These are phyloP conservation scores for Acipenser oxyrinchus DNA, from an alignment of 2,797 vertebrate species.

Conservation along the genomic window DNA sequence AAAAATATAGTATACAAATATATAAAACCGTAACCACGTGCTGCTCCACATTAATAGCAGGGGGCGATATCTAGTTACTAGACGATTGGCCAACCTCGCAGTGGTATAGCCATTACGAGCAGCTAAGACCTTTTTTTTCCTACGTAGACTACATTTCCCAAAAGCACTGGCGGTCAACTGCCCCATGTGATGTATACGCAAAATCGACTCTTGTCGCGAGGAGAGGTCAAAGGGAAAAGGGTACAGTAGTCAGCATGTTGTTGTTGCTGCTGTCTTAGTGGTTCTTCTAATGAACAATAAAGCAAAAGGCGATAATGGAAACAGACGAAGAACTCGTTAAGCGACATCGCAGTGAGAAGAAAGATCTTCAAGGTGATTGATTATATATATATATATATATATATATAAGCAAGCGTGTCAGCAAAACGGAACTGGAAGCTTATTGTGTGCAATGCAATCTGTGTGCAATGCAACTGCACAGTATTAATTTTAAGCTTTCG, in stretches of 20 bases:
- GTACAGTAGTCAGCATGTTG: neutral
- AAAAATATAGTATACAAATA: no score
- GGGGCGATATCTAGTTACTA: no score
- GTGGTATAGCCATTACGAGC: no score
- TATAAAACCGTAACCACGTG: no score
- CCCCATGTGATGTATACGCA: neutral
- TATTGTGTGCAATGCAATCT: neutral
- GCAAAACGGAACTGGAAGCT: neutral
- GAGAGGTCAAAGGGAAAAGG: neutral
- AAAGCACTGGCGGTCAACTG: neutral
- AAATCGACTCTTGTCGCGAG: neutral
- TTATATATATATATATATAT: neutral
- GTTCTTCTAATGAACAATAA: neutral
- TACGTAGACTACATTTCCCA: neutral
- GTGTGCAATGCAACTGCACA: no score
- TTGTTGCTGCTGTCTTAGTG: no score
- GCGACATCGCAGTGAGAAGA: conserved; percentile 85
- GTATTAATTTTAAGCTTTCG: no score
- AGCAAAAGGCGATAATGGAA: conserved; percentile 38
- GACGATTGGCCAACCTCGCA: no score
- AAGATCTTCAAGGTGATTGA: conserved; percentile 80
- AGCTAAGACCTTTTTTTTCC: neutral
- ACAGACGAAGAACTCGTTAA: conserved; percentile 64
- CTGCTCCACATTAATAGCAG: no score
- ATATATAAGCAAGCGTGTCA: neutral